A percentile compares a stretch with the other conserved stretches of the same genome.
phyloP scores from a whole-genome alignment of 1,140 invertebrate species.

The Euwallacea fornicatus region DNA sequence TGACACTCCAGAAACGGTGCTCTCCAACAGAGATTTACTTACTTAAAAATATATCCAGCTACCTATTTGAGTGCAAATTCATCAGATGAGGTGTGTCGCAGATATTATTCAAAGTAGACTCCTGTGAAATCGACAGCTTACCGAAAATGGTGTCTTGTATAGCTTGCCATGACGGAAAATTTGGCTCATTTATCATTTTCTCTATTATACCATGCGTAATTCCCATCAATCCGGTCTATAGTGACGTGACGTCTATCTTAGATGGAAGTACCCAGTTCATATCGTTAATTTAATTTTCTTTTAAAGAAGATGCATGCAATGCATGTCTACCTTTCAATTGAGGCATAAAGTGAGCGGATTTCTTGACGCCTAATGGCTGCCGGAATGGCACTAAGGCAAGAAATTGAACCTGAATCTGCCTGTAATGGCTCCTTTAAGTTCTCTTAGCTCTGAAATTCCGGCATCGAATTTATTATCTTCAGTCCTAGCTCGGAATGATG shows the following conservation, averaged over 20 bases:
- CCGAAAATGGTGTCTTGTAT: constrained; percentile 14
- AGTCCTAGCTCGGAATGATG: constrained; percentile 25
- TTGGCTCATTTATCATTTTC: constrained; percentile 27
- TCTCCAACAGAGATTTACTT: too few species aligned
- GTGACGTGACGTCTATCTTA: background rate
- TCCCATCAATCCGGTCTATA: constrained; percentile 15
- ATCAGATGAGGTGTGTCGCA: too few species aligned
- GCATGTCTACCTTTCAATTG: background rate
- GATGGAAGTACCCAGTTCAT: background rate
- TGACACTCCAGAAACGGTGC: too few species aligned
- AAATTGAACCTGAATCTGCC: constrained; percentile 36
- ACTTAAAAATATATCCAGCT: background rate
- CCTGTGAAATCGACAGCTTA: constrained; percentile 26
- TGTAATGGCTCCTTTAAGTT: constrained; percentile 38
- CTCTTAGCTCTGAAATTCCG: constrained; percentile 22
- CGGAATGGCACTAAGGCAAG: constrained; percentile 33
- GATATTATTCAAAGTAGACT: constrained; percentile 5
- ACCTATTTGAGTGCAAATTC: background rate
- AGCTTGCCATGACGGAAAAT: constrained; percentile 27
- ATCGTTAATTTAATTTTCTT: background rate
- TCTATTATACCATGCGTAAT: constrained; percentile 20
- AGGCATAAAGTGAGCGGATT: constrained; percentile 18
- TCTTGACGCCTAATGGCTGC: constrained; percentile 9
- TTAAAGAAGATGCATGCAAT: background rate
- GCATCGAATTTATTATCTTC: constrained; percentile 31